These are phyloP conservation scores for Drosophila pandora DNA, from an alignment of 1,140 invertebrate genomes.

Conservation along the genomic window DNA sequence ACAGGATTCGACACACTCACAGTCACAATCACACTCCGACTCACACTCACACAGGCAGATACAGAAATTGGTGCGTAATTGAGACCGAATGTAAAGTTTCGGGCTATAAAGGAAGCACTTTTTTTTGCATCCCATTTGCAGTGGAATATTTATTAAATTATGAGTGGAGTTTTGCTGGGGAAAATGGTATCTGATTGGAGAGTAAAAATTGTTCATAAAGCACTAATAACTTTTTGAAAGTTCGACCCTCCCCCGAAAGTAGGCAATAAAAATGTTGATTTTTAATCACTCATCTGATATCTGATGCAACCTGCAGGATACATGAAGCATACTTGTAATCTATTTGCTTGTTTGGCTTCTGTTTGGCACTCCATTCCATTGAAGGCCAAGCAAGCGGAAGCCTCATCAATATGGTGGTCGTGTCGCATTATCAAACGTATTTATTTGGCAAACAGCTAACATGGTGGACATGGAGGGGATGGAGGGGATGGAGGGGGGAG, in stretches of 20 bases:
- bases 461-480: too few relatives aligned
- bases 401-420: conserved; percentile 65
- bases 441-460: conserved; percentile 65
- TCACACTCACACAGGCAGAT: conserved; percentile 5
- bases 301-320: conserved; percentile 7
- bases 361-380: conserved; percentile 59
- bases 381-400: conserved; percentile 33
- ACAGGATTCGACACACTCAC: conserved; percentile 65
- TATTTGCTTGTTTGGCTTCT: conserved; percentile 55
- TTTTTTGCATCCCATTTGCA: conserved; percentile 15
- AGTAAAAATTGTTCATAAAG: neutral
- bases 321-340: conserved; percentile 21
- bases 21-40: neutral
- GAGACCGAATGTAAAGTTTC: conserved; percentile 66
- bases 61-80: conserved; percentile 77
- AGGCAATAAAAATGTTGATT: neutral
- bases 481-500: neutral
- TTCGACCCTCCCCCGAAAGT: neutral
- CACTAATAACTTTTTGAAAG: conserved; percentile 3
- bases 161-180: conserved; percentile 19
- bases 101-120: conserved; percentile 7
- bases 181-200: conserved; percentile 36
- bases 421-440: conserved; percentile 74
- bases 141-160: conserved; percentile 42
- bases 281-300: neutral